phyloP scores from a whole-genome alignment of 2,888 invertebrate species.

The Kuschelorhynchus macadamiae region DNA sequence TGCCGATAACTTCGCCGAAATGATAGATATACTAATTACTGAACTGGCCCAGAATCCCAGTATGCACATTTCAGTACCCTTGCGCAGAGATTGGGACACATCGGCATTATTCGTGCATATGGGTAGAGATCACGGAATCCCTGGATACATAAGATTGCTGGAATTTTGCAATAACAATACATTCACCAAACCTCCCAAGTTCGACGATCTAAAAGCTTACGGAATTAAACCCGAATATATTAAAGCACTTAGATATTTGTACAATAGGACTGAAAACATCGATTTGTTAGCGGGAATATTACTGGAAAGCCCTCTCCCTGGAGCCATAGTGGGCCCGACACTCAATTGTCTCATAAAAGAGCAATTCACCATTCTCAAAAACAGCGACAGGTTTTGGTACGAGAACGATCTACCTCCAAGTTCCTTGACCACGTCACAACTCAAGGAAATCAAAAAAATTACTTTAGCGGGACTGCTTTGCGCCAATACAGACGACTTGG shows the following conservation, averaged over 20 bases:
- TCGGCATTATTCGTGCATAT: constrained; percentile 74
- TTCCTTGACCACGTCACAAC: constrained; percentile 81
- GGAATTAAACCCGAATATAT: constrained; percentile 74
- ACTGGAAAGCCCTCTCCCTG: constrained; percentile 81
- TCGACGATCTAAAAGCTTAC: constrained; percentile 72
- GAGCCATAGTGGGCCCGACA: constrained; percentile 89
- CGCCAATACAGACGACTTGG: constrained; percentile 78
- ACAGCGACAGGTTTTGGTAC: constrained; percentile 95
- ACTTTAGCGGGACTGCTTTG: constrained; percentile 86
- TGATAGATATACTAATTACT: constrained; percentile 75
- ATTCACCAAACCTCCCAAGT: constrained; percentile 52
- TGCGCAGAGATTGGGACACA: constrained; percentile 67
- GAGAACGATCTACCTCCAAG: constrained; percentile 95
- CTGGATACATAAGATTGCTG: constrained; percentile 80
- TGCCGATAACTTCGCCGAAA: constrained; percentile 68
- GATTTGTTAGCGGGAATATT: constrained; percentile 89
- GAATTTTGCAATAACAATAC: constrained; percentile 74
- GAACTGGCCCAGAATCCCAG: constrained; percentile 77
- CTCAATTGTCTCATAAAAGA: constrained; percentile 87
- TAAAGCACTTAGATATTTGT: constrained; percentile 77
- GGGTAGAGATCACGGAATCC: constrained; percentile 86
- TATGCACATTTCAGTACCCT: constrained; percentile 68
- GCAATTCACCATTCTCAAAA: constrained; percentile 86
- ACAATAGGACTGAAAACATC: constrained; percentile 81
- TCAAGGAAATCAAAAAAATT: constrained; percentile 85